These are phyloP conservation scores for Lithobius niger DNA, from an alignment of 1,140 invertebrate species.

Conservation along the genomic window DNA sequence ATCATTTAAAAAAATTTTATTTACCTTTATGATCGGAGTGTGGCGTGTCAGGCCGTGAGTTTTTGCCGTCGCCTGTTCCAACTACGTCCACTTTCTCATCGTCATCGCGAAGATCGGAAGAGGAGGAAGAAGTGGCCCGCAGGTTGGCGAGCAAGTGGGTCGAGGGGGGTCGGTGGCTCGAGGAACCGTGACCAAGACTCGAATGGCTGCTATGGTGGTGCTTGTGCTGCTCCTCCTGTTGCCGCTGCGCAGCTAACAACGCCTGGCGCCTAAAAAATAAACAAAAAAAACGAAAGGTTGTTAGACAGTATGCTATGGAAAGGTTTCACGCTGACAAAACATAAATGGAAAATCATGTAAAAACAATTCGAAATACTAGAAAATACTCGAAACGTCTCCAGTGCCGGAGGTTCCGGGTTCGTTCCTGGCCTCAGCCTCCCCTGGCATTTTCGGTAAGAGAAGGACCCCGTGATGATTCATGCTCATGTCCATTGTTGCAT, in stretches of 20 bases:
- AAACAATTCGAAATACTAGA: background rate
- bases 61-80: conserved; percentile 43
- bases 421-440: too few species aligned
- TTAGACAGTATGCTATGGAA: too few species aligned
- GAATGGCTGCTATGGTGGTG: background rate
- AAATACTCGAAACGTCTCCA: too few species aligned
- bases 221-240: conserved; percentile 23
- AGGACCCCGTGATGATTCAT: too few species aligned
- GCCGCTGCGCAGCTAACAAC: conserved; percentile 48
- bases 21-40: conserved; percentile 7
- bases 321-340: background rate
- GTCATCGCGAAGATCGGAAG: conserved; percentile 39
- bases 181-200: too few species aligned
- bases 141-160: too few species aligned
- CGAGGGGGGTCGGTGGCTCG: too few species aligned
- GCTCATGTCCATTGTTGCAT: too few species aligned
- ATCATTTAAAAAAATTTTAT: too few species aligned
- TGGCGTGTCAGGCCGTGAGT: conserved; percentile 9
- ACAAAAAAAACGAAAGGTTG: background rate
- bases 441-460: too few species aligned
- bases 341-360: background rate
- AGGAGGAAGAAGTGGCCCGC: too few species aligned
- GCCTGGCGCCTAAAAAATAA: conserved; percentile 49
- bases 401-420: too few species aligned
- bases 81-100: conserved; percentile 79